Base-by-base conservation (phyloP, 1,140 invertebrate genomes). In the Heliconius eleuchia region DNA sequence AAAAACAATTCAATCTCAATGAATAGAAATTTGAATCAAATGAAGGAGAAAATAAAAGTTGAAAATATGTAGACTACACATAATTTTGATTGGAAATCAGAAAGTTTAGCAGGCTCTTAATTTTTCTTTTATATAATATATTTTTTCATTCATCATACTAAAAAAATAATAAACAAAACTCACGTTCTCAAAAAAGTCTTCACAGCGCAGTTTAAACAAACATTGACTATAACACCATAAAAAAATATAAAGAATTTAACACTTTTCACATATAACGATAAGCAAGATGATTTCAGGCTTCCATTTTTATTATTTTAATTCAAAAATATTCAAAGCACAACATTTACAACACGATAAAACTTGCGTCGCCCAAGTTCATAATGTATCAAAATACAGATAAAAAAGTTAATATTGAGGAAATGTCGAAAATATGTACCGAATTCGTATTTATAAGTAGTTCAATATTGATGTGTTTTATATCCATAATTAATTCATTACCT, bases 151-250 rank as follows among this genome's bases (percentile, higher is more conserved):
- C 60, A 66, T 66, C 27, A 30, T 30, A 66, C 9, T 16, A 66
- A 66, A 66, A 66, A 30, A 60, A 60, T 60, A 11, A 66, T 66
- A 66, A 66, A 66, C 60, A 66, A 66, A 66, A 66, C 60, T 66
- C 13, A 66, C 60, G 3, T 13, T 46, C 23, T 30, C 13, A n/a
- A 66, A 66, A 66, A 66, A 66, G 34, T 30, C 23, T 66, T 30
- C 27, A 13, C 60, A 30, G 27, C 4, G 23, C 13, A 27, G 27
- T 23, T 66, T 27, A 27, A 27, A 16, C 8, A 16, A 60, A 60
- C 23, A 13, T 11, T 66, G 60, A 66, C 27, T 13, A 23, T 66
- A 66, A 66, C 27, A 66, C 60, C 9, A 30, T 66, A 30, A 30
- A 66, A 27, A 30, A 30, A 30, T 66, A 11, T 66, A 23, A 27